Evolutionary conservation across 2,113 vertebrate genomes (phyloP).

Genomic region (Phodopus roborovskii): DNA sequence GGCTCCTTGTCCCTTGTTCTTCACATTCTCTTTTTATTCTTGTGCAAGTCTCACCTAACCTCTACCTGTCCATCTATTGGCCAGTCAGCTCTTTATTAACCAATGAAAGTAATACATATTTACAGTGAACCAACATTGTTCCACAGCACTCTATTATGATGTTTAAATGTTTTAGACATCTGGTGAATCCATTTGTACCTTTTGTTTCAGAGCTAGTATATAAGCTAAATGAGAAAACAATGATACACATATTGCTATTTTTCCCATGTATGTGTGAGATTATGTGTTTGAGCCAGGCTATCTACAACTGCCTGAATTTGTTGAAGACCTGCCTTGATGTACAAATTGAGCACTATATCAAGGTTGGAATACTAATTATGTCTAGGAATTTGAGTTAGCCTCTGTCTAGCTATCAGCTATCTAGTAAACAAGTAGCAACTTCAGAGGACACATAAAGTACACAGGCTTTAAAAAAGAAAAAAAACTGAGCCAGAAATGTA

Average conservation of each 20-base stretch:
- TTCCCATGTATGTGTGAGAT: neutral
- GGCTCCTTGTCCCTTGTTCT: too few species aligned
- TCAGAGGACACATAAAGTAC: neutral
- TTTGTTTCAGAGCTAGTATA: constrained; percentile 41
- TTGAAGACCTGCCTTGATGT: neutral
- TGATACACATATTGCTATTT: neutral
- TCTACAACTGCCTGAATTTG: neutral
- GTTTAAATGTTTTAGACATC: constrained; percentile 41
- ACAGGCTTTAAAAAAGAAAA: neutral
- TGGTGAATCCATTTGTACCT: neutral
- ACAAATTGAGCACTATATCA: neutral
- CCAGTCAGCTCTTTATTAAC: too few species aligned
- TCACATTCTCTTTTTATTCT: too few species aligned
- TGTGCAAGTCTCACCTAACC: too few species aligned
- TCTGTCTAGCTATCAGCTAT: neutral
- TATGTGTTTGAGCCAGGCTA: neutral
- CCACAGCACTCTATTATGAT: neutral
- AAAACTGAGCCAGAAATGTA: constrained; percentile 15
- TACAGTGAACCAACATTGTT: too few species aligned
- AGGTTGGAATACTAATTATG: neutral
- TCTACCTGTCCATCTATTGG: too few species aligned
- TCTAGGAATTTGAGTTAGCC: neutral
- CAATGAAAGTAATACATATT: too few species aligned
- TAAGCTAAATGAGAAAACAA: constrained; percentile 45
- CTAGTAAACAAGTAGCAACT: neutral